Percentiles rank a stretch among this genome's conserved stretches.
Evolutionary conservation across 2,797 vertebrate species (phyloP).

Genomic region (Pelobates cultripes): DNA sequence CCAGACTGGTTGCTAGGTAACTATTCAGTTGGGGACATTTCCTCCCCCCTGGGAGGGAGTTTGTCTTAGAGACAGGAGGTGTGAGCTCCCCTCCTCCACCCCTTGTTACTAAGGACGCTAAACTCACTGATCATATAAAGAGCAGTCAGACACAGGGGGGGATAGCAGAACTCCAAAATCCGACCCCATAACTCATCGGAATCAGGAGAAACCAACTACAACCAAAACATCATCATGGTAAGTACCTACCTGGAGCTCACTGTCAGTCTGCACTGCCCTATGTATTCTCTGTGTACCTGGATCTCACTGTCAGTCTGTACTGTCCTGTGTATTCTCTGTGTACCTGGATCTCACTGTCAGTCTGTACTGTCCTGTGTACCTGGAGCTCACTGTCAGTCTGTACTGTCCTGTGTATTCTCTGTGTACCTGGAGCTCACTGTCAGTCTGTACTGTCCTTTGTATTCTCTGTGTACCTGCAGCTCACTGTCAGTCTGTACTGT

Average conservation of each 20-base stretch:
- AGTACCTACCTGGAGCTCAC: background rate
- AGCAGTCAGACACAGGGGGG: background rate
- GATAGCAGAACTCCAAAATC: slow-evolving; percentile 14
- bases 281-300: background rate
- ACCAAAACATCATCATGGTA: slow-evolving; percentile 19
- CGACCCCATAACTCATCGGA: slow-evolving; percentile 20
- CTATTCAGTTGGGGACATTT: slow-evolving; percentile 14
- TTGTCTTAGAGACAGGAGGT: no score
- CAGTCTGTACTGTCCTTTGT: background rate
- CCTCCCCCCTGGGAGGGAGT: background rate
- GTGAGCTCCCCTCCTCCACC: background rate
- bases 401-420: background rate
- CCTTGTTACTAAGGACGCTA: slow-evolving; percentile 31
- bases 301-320: background rate
- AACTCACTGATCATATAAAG: slow-evolving; percentile 10
- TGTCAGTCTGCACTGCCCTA: background rate
- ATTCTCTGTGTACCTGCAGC: background rate
- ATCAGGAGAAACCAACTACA: slow-evolving; percentile 1
- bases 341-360: background rate
- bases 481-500: background rate
- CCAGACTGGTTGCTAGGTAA: slow-evolving; percentile 1
- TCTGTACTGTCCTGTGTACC: background rate
- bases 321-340: background rate
- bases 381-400: background rate
- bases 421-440: background rate